Percentiles rank a stretch among this genome's conserved stretches.
Evolutionary conservation across 2,888 invertebrate species (phyloP).

Genomic region (Lithophane leautieri): DNA sequence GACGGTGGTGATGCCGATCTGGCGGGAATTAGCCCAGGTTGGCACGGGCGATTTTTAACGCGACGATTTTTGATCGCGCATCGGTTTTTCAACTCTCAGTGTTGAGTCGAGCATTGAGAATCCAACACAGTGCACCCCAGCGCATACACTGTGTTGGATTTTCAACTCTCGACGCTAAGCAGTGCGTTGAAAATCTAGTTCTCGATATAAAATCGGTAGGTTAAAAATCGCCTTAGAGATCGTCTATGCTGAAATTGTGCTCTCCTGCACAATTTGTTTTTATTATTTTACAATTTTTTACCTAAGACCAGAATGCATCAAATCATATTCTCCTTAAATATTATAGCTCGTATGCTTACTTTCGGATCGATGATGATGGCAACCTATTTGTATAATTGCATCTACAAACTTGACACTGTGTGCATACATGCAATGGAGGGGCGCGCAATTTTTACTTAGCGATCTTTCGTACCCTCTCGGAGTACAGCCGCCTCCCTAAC

Average conservation of each 20-base stretch:
- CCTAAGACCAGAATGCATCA: not conserved
- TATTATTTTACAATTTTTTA: no score
- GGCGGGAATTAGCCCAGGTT: slow-evolving; percentile 51
- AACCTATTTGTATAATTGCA: slow-evolving; percentile 5
- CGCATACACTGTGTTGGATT: not conserved
- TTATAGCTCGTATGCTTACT: no score
- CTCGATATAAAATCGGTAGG: not conserved
- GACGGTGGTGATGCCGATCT: slow-evolving; percentile 85
- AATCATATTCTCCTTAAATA: not conserved
- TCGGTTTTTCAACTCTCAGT: not conserved
- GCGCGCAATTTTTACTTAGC: not conserved
- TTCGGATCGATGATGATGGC: not conserved
- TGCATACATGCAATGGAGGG: not conserved
- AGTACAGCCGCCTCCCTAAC: not conserved
- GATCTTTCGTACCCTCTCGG: not conserved
- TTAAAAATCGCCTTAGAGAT: not conserved
- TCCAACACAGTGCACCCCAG: not conserved
- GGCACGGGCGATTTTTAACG: not conserved
- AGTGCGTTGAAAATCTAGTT: not conserved
- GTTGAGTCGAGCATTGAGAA: not conserved
- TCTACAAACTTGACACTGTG: not conserved
- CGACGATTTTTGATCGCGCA: not conserved
- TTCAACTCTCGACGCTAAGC: not conserved
- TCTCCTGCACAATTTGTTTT: not conserved
- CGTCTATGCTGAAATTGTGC: not conserved